Conservation (phyloP, 1,140 invertebrate genomes). For the Leptinotarsa texana region DNA sequence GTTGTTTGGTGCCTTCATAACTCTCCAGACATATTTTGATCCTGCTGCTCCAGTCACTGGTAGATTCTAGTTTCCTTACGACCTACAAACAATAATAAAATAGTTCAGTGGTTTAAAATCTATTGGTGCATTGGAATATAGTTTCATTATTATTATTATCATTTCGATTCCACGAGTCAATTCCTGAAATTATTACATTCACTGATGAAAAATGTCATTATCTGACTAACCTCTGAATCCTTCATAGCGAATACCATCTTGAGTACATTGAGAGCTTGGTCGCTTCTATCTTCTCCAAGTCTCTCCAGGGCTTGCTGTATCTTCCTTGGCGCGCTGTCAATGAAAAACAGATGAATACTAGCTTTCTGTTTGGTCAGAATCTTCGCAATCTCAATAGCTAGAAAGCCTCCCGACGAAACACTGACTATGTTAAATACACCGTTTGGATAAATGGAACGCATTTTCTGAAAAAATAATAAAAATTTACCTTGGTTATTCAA, state of each 20-base stretch:
- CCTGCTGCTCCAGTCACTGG: constrained; percentile 36
- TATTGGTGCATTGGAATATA: not conserved
- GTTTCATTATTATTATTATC: too few species aligned
- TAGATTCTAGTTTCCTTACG: constrained; percentile 36
- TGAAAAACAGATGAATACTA: constrained; percentile 48
- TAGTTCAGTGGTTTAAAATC: not conserved
- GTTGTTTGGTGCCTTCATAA: constrained; percentile 32
- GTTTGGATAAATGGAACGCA: constrained; percentile 45
- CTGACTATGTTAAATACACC: constrained; percentile 53
- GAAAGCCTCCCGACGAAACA: constrained; percentile 52
- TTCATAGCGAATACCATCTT: constrained; percentile 47
- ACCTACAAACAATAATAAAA: constrained; percentile 29
- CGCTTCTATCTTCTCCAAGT: constrained; percentile 39
- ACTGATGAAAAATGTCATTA: too few species aligned
- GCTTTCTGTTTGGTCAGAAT: constrained; percentile 46
- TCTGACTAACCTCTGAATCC: constrained; percentile 43
- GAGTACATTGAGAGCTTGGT: constrained; percentile 45
- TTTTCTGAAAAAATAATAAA: constrained; percentile 42
- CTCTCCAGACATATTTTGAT: constrained; percentile 38
- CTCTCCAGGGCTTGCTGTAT: constrained; percentile 47
- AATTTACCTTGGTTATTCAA: too few species aligned
- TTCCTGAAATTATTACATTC: too few species aligned
- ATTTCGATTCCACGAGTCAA: too few species aligned
- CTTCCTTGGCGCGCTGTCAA: constrained; percentile 52
- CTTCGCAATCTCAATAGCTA: constrained; percentile 52